A percentile compares a stretch with the other conserved stretches of the same genome.
Conservation (phyloP, 2,113 vertebrate genomes). For the Nerophis lumbriciformis region DNA sequence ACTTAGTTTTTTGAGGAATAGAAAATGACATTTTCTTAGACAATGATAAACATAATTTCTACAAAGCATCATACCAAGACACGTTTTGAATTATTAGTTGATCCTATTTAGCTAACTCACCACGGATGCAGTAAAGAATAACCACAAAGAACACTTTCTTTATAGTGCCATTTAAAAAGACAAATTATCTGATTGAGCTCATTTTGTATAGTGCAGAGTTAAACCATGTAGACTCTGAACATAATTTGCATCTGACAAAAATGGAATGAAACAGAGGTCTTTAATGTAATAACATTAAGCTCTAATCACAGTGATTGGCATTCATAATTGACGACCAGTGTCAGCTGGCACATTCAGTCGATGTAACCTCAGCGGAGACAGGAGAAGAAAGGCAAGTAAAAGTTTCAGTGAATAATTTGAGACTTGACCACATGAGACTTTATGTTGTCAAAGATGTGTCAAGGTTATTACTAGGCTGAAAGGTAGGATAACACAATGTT, state of each 20-base stretch:
- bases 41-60: too few species aligned
- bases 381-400: conserved; percentile 6
- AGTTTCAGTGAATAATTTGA: conserved; percentile 4
- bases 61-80: too few species aligned
- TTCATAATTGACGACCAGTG: conserved; percentile 1
- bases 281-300: conserved; percentile 8
- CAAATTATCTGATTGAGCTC: background rate
- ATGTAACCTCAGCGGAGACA: conserved; percentile 8
- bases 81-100: too few species aligned
- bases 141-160: too few species aligned
- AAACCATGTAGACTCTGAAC: background rate
- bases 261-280: background rate
- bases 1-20: too few species aligned
- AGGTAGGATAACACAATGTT: conserved; percentile 5
- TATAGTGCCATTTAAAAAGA: too few species aligned
- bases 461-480: conserved; percentile 8
- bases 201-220: background rate
- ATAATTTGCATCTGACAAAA: conserved; percentile 2
- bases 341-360: background rate
- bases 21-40: too few species aligned
- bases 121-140: too few species aligned
- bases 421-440: background rate
- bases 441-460: conserved; percentile 4
- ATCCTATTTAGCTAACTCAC: too few species aligned
- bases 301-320: conserved; percentile 8